Conservation (phyloP, 2,113 vertebrate genomes). For the Atrichornis clamosus region DNA sequence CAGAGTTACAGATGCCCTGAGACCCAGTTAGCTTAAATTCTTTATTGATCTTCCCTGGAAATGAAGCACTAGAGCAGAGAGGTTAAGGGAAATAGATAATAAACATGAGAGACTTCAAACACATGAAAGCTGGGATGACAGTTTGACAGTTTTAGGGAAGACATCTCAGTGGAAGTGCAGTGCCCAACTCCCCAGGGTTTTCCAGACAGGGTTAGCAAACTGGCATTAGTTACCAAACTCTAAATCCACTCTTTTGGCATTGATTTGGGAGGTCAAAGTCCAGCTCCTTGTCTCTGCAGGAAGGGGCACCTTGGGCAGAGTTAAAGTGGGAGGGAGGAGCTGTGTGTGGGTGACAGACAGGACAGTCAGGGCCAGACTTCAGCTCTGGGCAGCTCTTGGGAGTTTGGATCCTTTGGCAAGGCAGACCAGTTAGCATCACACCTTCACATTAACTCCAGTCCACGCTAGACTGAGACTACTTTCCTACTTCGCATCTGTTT, state of each 20-base stretch:
- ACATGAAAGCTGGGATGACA: not conserved
- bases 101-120: not conserved
- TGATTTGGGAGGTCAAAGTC: not conserved
- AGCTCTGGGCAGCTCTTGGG: not conserved
- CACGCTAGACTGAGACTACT: rapidly evolving
- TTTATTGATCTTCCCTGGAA: constrained; percentile 6
- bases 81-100: not conserved
- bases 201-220: not conserved
- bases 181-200: not conserved
- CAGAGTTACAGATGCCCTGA: not conserved
- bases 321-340: not conserved
- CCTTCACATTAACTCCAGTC: not conserved
- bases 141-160: not conserved
- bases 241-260: not conserved
- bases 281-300: not conserved
- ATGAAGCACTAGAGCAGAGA: not conserved
- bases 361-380: not conserved
- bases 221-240: not conserved
- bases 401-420: not conserved
- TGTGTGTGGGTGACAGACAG: not conserved
- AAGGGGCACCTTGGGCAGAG: not conserved
- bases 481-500: not conserved
- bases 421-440: not conserved
- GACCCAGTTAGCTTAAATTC: not conserved
- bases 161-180: not conserved